Conservation (phyloP, 2,797 vertebrate genomes). For the Mergus octosetaceus region DNA sequence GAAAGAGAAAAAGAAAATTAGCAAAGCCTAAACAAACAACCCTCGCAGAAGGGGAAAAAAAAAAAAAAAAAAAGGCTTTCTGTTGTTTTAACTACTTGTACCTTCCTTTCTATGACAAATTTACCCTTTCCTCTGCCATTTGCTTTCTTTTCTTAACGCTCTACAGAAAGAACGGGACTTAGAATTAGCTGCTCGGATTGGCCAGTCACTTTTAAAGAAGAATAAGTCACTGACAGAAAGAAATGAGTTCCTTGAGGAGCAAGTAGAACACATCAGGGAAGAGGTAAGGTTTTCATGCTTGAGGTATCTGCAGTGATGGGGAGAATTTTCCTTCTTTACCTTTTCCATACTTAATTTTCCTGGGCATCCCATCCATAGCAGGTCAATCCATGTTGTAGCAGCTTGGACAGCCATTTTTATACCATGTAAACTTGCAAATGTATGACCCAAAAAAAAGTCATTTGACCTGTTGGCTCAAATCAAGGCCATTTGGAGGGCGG, state of each 20-base stretch:
- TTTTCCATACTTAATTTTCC: not conserved
- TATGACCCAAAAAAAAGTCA: not conserved
- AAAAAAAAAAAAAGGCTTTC: not conserved
- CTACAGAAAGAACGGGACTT: constrained; percentile 95
- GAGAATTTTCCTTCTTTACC: not conserved
- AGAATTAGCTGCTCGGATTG: constrained; percentile 96
- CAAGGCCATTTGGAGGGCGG: not conserved
- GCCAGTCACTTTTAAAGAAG: constrained; percentile 97
- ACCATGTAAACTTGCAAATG: not conserved
- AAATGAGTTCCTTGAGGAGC: constrained; percentile 93
- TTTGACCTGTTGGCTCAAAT: not conserved
- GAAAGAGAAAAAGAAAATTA: not conserved
- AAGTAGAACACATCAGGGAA: constrained; percentile 94
- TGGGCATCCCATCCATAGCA: not conserved
- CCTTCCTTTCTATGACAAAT: not conserved
- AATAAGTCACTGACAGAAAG: constrained; percentile 96
- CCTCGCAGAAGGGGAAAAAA: not conserved
- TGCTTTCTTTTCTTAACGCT: not conserved
- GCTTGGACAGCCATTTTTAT: not conserved
- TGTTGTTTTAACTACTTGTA: not conserved
- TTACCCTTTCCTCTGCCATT: not conserved
- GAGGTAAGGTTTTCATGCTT: constrained; percentile 81
- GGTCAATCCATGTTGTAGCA: not conserved
- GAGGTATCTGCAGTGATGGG: not conserved
- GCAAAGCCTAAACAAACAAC: rapidly evolving